phyloP scores from a whole-genome alignment of 2,113 vertebrate species.

The Dromas ardeola region DNA sequence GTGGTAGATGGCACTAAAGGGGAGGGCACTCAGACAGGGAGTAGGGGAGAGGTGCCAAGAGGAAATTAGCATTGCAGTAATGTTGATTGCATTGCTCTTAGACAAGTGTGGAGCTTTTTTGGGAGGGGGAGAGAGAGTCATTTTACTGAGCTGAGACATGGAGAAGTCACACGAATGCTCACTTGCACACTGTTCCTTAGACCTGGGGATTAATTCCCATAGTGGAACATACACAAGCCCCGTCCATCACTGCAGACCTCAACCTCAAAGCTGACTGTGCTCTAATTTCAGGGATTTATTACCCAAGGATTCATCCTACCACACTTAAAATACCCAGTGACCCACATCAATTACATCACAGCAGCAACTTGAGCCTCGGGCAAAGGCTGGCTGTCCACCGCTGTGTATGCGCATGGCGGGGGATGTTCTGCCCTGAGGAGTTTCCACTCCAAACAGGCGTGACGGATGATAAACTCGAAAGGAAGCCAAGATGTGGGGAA shows the following conservation, averaged over 20 bases:
- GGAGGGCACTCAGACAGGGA: neutral
- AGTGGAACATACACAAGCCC: neutral
- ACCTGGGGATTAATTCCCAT: neutral
- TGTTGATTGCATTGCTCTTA: neutral
- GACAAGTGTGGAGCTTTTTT: neutral
- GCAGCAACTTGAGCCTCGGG: neutral
- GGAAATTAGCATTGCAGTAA: neutral
- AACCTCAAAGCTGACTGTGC: neutral
- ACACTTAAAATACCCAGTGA: neutral
- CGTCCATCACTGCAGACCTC: neutral
- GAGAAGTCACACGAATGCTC: neutral
- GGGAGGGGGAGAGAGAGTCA: fast-evolving
- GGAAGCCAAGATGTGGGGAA: neutral
- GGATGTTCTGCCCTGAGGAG: neutral
- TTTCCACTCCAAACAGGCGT: neutral
- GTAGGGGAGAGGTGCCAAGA: neutral
- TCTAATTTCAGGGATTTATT: neutral
- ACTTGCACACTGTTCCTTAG: neutral
- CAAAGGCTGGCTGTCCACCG: neutral
- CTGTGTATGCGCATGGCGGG: neutral
- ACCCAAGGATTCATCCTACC: neutral
- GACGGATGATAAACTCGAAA: neutral
- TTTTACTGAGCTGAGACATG: neutral
- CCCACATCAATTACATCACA: neutral
- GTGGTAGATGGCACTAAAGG: neutral